A percentile compares a stretch with the other conserved stretches of the same genome.
These are phyloP conservation scores for Trachythela sp. DNA, from an alignment of 64 coral and sea anemone species.

Conservation along the genomic window DNA sequence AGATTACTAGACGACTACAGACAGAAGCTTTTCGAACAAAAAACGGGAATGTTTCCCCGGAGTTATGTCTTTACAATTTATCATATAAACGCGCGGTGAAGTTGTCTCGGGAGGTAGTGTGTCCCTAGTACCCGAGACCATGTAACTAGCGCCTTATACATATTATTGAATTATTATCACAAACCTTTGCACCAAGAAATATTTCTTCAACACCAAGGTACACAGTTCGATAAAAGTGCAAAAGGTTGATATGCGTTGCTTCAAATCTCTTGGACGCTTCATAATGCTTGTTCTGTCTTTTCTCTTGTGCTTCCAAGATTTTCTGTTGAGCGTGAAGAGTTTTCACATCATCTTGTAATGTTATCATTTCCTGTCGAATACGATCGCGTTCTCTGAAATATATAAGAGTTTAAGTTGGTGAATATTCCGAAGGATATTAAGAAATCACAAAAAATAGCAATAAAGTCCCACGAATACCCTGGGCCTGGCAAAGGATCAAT, in stretches of 20 bases:
- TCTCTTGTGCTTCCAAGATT: background rate
- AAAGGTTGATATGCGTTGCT: background rate
- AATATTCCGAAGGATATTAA: too few species aligned
- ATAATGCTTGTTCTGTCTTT: background rate
- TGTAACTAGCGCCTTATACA: too few species aligned
- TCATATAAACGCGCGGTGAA: too few species aligned
- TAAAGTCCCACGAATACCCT: too few species aligned
- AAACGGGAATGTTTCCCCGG: too few species aligned
- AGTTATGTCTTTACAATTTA: too few species aligned
- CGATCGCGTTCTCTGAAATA: background rate
- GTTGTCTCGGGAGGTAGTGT: too few species aligned
- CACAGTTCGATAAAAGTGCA: background rate
- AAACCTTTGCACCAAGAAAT: background rate
- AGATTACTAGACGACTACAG: too few species aligned
- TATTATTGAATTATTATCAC: background rate
- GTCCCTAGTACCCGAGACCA: too few species aligned
- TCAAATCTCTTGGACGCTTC: background rate
- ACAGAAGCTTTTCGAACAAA: too few species aligned
- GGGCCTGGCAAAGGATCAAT: too few species aligned
- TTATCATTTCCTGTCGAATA: background rate
- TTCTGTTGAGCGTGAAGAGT: background rate
- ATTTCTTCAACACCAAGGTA: conserved; percentile 7
- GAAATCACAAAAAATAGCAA: too few species aligned
- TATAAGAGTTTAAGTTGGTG: background rate
- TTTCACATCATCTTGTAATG: background rate